phyloP scores from a whole-genome alignment of 2,113 vertebrate species.

The Nibea coibor region DNA sequence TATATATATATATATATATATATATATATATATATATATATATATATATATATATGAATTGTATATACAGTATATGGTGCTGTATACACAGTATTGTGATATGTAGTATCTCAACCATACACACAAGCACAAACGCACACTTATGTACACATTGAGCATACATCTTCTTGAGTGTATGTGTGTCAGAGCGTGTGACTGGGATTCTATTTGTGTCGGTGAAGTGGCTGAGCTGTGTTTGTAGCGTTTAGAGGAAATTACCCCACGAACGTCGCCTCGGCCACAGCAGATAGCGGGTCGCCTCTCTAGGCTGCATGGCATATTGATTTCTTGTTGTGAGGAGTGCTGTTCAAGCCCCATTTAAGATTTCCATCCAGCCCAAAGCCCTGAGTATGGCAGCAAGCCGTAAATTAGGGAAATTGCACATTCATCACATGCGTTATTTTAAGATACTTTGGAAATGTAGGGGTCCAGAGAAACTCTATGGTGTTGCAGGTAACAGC shows the following conservation, averaged over 20 bases:
- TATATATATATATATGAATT: too few species aligned
- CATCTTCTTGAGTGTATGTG: slow-evolving; percentile 51
- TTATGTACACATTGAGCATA: slow-evolving; percentile 26
- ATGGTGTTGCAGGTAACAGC: slow-evolving; percentile 76
- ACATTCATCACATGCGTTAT: slow-evolving; percentile 98
- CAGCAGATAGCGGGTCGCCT: slow-evolving; percentile 84
- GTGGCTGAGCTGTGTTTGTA: slow-evolving; percentile 79
- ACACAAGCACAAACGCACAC: slow-evolving; percentile 15
- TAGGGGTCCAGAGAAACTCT: slow-evolving; percentile 86
- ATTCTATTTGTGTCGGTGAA: slow-evolving; percentile 72
- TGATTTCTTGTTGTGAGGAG: slow-evolving; percentile 99
- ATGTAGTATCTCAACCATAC: neutral
- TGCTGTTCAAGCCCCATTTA: slow-evolving; percentile 98
- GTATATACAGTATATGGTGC: too few species aligned
- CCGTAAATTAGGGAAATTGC: slow-evolving; percentile 99
- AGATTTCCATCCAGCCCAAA: slow-evolving; percentile 97
- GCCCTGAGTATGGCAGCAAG: slow-evolving; percentile 90
- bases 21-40: neutral
- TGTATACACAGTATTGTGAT: too few species aligned
- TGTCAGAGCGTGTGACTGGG: slow-evolving; percentile 60
- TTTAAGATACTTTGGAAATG: slow-evolving; percentile 95
- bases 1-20: neutral
- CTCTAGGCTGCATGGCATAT: slow-evolving; percentile 92
- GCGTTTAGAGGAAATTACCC: slow-evolving; percentile 86
- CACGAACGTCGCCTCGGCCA: slow-evolving; percentile 83